Evolutionary conservation across 2,888 invertebrate species (phyloP), one percentile per base, ranked within the genome.

Genomic region (Erebia aethiops): DNA sequence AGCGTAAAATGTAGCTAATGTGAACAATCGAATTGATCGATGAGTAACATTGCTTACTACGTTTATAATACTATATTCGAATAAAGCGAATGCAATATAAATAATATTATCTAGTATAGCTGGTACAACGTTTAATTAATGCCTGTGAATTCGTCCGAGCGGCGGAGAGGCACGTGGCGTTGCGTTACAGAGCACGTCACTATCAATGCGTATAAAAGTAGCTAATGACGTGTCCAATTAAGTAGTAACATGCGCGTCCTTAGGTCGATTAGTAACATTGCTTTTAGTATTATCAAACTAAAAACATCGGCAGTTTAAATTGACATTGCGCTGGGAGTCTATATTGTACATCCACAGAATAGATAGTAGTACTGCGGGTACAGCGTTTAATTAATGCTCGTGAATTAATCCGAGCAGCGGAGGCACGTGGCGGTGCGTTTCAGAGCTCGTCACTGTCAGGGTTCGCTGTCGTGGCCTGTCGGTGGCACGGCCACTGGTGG

Each of bases 61-160:
- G n/a, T n/a, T n/a, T n/a, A n/a, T n/a, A n/a, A n/a, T n/a, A n/a
- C n/a, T n/a, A n/a, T n/a, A n/a, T n/a, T n/a, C n/a, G n/a, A n/a
- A n/a, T n/a, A n/a, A n/a, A n/a, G n/a, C n/a, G n/a, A n/a, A n/a
- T n/a, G n/a, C n/a, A n/a, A n/a, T n/a, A n/a, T n/a, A n/a, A n/a
- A n/a, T n/a, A n/a, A n/a, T n/a, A n/a, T n/a, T n/a, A n/a, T n/a
- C n/a, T n/a, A n/a, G n/a, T n/a, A n/a, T n/a, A n/a, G n/a, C n/a
- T n/a, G n/a, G n/a, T n/a, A n/a, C n/a, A 77, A 73, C 70, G 79
- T 82, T 85, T 84, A 85, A 85, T 85, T 84, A 86, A 83, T 81
- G 81, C 80, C 79, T 76, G 76, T 72, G 80, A 79, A 81, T 83
- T 84, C 83, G 84, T 81, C 80, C 80, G 77, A 76, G 74, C 73